Conservation (phyloP, 2,888 invertebrate genomes). For the Graphium colonna region DNA sequence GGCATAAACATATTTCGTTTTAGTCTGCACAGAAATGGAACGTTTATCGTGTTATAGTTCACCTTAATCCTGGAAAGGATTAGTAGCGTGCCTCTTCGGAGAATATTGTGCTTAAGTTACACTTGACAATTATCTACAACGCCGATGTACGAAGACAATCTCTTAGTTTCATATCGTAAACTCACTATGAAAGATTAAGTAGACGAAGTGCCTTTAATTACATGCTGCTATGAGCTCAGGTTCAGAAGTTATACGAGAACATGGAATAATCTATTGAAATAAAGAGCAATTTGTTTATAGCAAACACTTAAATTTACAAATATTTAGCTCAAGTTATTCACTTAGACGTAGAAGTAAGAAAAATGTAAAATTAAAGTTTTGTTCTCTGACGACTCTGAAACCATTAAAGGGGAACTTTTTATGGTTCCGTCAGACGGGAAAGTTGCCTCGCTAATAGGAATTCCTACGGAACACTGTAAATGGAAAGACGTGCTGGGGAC, state of each 20-base stretch:
- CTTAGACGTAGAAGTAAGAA: no score
- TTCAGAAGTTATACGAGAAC: slow-evolving; percentile 4
- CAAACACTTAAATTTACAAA: no score
- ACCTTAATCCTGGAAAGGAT: slow-evolving; percentile 50
- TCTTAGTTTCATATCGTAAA: slow-evolving; percentile 25
- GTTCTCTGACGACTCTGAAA: slow-evolving; percentile 55
- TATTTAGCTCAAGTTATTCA: no score
- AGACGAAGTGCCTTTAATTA: slow-evolving; percentile 23
- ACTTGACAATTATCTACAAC: slow-evolving; percentile 27
- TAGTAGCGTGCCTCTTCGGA: slow-evolving; percentile 48
- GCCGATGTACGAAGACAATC: slow-evolving; percentile 14
- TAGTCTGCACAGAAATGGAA: neutral
- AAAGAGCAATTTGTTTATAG: slow-evolving; percentile 4
- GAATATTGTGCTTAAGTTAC: slow-evolving; percentile 46
- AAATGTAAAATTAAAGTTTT: slow-evolving; percentile 50
- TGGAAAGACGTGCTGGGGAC: slow-evolving; percentile 68
- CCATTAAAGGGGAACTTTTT: slow-evolving; percentile 66
- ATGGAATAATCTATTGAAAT: no score
- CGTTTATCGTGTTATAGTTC: slow-evolving; percentile 23
- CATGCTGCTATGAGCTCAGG: slow-evolving; percentile 18
- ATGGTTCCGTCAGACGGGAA: slow-evolving; percentile 65
- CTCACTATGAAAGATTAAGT: slow-evolving; percentile 25
- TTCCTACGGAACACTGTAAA: slow-evolving; percentile 70
- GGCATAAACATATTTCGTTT: neutral
- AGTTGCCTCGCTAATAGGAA: slow-evolving; percentile 71